Evolutionary conservation across 1,140 invertebrate genomes (phyloP).

Genomic region (Zaprionus lachaisei): DNA sequence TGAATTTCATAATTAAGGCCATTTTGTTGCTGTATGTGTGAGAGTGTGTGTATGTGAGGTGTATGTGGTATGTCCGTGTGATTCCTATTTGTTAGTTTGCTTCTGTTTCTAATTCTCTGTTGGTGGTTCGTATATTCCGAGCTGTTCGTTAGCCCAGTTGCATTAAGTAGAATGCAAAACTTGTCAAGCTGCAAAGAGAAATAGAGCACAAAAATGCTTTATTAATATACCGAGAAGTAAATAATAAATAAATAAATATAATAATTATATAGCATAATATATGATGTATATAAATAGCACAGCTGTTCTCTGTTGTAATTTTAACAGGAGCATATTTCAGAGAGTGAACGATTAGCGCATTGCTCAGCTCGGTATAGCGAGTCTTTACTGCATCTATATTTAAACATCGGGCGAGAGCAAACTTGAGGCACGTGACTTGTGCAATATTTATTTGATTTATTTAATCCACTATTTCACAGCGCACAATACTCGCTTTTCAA

Average conservation of each 20-base stretch:
- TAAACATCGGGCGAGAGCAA: background rate
- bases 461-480: background rate
- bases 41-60: slow-evolving; percentile 43
- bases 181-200: slow-evolving; percentile 59
- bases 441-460: slow-evolving; percentile 6
- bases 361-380: background rate
- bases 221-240: slow-evolving; percentile 10
- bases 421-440: slow-evolving; percentile 17
- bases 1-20: slow-evolving; percentile 88
- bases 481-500: background rate
- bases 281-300: background rate
- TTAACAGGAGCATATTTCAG: background rate
- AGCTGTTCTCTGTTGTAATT: background rate
- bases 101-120: slow-evolving; percentile 30
- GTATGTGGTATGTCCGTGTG: slow-evolving; percentile 37
- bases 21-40: slow-evolving; percentile 84
- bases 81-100: slow-evolving; percentile 19
- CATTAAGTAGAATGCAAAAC: slow-evolving; percentile 36
- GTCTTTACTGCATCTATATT: background rate
- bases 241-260: slow-evolving; percentile 2
- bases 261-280: background rate
- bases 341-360: background rate
- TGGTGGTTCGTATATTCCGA: slow-evolving; percentile 44
- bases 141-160: slow-evolving; percentile 37
- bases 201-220: slow-evolving; percentile 25